Evolutionary conservation across 2,797 vertebrate species (phyloP).

Genomic region (Fringilla coelebs): DNA sequence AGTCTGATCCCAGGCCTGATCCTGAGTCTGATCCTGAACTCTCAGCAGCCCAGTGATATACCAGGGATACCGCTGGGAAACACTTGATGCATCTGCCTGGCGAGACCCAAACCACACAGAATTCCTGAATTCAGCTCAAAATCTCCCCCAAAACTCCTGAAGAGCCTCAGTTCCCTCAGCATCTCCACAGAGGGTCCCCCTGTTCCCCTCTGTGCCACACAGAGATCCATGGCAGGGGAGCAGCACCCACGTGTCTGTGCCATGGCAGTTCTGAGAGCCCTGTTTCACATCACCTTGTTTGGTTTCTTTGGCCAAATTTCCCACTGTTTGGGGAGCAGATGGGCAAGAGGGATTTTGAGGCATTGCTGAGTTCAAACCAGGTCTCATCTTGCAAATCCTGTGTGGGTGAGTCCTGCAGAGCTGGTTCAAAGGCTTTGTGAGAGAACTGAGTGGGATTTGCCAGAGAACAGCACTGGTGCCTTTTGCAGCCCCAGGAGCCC

Average conservation of each 20-base stretch:
- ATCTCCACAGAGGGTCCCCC: not conserved
- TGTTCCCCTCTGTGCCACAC: not conserved
- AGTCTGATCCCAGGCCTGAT: not conserved
- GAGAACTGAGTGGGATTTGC: accelerated
- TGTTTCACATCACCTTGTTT: not conserved
- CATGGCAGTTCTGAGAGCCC: accelerated
- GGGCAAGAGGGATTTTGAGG: not conserved
- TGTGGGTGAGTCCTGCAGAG: accelerated
- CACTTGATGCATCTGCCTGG: accelerated
- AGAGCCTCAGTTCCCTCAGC: not conserved
- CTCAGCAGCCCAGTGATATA: accelerated
- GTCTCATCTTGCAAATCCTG: not conserved
- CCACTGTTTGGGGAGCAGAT: not conserved
- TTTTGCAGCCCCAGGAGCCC: not conserved
- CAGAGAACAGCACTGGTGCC: accelerated
- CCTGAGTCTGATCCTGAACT: not conserved
- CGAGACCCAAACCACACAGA: accelerated
- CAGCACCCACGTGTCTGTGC: accelerated
- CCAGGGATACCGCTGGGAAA: accelerated
- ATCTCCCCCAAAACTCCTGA: accelerated
- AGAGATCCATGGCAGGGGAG: accelerated
- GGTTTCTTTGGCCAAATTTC: not conserved
- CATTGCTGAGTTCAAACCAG: not conserved
- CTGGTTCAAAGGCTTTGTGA: not conserved
- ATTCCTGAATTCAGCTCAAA: accelerated